These are phyloP conservation scores for Rhinolophus sinicus DNA, from an alignment of 2,113 vertebrate species.

Conservation along the genomic window DNA sequence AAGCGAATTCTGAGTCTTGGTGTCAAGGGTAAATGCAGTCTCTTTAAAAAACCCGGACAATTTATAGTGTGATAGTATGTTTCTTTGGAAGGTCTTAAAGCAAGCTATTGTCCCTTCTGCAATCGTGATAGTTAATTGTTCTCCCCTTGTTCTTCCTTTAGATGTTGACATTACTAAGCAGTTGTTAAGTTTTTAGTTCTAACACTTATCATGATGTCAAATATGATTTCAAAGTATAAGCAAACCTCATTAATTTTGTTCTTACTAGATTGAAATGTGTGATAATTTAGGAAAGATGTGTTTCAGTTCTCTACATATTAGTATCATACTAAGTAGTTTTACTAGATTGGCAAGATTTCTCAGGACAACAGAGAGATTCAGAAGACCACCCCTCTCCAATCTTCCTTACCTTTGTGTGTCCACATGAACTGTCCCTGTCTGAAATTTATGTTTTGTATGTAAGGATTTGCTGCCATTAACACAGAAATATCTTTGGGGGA, in stretches of 20 bases:
- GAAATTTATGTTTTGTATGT: neutral
- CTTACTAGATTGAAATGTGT: neutral
- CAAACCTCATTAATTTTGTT: slow-evolving; percentile 36
- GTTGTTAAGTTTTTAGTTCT: slow-evolving; percentile 49
- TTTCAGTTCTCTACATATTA: neutral
- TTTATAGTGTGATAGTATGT: neutral
- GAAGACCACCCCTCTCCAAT: neutral
- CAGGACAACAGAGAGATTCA: neutral
- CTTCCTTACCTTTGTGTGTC: neutral
- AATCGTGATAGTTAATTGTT: slow-evolving; percentile 2
- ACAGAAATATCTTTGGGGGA: neutral
- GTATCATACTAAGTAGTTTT: neutral
- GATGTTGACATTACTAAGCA: neutral
- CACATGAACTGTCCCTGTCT: neutral
- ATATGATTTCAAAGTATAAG: neutral
- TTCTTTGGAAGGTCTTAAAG: slow-evolving; percentile 40
- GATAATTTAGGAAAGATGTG: slow-evolving; percentile 15
- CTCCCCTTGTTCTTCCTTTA: neutral
- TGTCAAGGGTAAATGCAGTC: neutral
- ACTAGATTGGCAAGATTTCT: neutral
- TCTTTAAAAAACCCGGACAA: neutral
- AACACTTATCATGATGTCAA: slow-evolving; percentile 41
- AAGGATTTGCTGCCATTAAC: neutral
- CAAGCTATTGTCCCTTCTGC: slow-evolving; percentile 18
- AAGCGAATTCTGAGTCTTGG: neutral